phyloP scores from a whole-genome alignment of 2,797 vertebrate genomes.

The Yasuhikotakia modesta region DNA sequence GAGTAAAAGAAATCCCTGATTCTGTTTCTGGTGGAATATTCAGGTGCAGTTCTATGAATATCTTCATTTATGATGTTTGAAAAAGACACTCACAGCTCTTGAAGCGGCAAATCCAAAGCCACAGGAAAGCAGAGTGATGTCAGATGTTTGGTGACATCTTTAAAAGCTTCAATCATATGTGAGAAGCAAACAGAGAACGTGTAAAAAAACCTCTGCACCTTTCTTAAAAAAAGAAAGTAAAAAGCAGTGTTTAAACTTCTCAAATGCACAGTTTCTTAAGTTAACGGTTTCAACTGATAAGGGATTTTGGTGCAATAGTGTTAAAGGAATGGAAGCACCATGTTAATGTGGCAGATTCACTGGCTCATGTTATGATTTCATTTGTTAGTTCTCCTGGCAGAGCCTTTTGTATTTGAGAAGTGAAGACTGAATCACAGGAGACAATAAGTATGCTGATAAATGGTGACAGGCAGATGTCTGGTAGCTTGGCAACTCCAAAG shows the following conservation, averaged over 20 bases:
- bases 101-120: background rate
- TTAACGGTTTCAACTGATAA: background rate
- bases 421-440: conserved; percentile 65
- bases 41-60: conserved; percentile 19
- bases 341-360: background rate
- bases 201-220: background rate
- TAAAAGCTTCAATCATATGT: background rate
- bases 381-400: conserved; percentile 60
- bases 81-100: conserved; percentile 6
- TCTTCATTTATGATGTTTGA: conserved; percentile 11
- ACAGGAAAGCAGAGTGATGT: background rate
- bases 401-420: conserved; percentile 55
- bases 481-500: too few relatives aligned
- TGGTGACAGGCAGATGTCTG: conserved; percentile 66
- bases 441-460: conserved; percentile 66
- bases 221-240: background rate
- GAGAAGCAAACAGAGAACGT: background rate
- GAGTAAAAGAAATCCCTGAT: conserved; percentile 21
- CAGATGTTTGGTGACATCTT: background rate
- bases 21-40: conserved; percentile 7
- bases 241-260: background rate
- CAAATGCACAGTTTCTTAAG: background rate
- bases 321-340: background rate
- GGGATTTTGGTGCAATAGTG: background rate
- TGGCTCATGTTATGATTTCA: conserved; percentile 54